phyloP scores from a whole-genome alignment of 2,888 invertebrate genomes.

The Zootermopsis nevadensis region DNA sequence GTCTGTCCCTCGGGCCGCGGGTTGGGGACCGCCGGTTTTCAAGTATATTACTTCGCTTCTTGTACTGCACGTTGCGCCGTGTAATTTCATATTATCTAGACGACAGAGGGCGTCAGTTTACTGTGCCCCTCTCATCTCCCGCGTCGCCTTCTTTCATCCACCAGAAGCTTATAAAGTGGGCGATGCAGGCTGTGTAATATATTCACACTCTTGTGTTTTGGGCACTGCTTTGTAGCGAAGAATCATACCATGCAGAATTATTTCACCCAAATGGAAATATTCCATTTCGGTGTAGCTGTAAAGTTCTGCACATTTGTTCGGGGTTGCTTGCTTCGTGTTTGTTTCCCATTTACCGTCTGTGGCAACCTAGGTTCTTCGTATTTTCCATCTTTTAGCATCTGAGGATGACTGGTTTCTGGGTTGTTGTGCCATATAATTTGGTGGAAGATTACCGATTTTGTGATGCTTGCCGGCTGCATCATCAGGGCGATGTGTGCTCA shows the following conservation, averaged over 20 bases:
- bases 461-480: too few relatives aligned
- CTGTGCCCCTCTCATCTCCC: background rate
- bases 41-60: background rate
- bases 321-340: too few relatives aligned
- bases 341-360: too few relatives aligned
- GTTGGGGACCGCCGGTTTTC: background rate
- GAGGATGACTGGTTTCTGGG: too few relatives aligned
- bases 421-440: too few relatives aligned
- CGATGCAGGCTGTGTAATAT: background rate
- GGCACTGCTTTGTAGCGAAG: background rate
- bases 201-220: background rate
- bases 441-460: too few relatives aligned
- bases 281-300: too few relatives aligned
- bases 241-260: background rate
- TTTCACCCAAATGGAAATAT: background rate
- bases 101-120: conserved; percentile 3
- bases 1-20: too few relatives aligned
- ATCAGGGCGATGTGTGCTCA: too few relatives aligned
- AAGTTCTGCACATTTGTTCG: too few relatives aligned
- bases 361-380: too few relatives aligned
- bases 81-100: background rate
- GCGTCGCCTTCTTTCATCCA: background rate
- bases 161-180: background rate
- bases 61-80: background rate
- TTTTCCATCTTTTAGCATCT: too few relatives aligned